A percentile compares a stretch with the other conserved stretches of the same genome.
Evolutionary conservation across 2,113 vertebrate genomes (phyloP).

Genomic region (Micromys minutus): DNA sequence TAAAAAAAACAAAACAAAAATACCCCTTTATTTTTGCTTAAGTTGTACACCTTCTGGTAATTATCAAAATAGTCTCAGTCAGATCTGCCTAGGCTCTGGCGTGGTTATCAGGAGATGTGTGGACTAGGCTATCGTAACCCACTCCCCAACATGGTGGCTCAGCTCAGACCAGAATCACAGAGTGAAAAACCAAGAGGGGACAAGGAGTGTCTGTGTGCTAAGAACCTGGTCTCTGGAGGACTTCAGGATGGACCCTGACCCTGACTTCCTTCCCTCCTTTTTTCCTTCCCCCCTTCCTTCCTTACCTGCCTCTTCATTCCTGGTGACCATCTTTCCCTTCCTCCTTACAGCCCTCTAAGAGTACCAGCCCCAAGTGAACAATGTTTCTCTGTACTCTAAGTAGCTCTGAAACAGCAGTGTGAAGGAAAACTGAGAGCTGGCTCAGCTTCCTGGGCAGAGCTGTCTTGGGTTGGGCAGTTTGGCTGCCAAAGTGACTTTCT

Average conservation of each 20-base stretch:
- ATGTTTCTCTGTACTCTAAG: not conserved
- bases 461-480: not conserved
- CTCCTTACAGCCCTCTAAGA: not conserved
- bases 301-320: not conserved
- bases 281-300: not conserved
- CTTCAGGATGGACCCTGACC: no score
- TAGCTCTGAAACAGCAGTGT: not conserved
- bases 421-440: not conserved
- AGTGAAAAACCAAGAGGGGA: not conserved
- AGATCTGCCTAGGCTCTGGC: not conserved
- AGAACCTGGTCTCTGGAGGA: not conserved
- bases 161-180: not conserved
- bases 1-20: no score
- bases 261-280: no score
- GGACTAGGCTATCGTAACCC: no score
- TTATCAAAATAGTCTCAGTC: conserved; percentile 90
- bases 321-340: not conserved
- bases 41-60: conserved; percentile 90
- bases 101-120: not conserved
- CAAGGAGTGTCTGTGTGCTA: not conserved
- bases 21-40: conserved; percentile 87
- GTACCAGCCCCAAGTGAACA: not conserved
- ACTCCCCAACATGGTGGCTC: not conserved
- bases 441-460: not conserved
- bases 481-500: not conserved